These are phyloP conservation scores for Alsophila aescularia DNA, from an alignment of 2,888 invertebrate species.

Conservation along the genomic window DNA sequence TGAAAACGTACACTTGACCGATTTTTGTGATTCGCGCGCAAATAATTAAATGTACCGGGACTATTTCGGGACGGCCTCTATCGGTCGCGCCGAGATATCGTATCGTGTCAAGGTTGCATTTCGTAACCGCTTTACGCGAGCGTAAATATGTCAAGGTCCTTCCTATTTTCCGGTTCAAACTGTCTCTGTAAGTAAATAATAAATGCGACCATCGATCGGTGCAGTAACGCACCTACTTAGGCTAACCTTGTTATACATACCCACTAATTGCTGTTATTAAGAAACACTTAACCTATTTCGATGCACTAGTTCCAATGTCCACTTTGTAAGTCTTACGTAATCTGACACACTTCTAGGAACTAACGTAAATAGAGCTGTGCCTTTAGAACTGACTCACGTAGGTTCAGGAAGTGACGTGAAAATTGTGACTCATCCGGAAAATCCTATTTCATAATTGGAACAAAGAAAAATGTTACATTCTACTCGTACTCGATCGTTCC, in stretches of 20 bases:
- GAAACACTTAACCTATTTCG: constrained; percentile 80
- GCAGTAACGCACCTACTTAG: constrained; percentile 28
- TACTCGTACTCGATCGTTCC: constrained; percentile 17
- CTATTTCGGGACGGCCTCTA: constrained; percentile 79
- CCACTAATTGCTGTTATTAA: constrained; percentile 77
- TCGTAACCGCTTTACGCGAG: constrained; percentile 67
- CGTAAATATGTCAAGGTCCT: constrained; percentile 72
- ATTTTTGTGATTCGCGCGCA: constrained; percentile 65
- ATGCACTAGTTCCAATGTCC: constrained; percentile 64
- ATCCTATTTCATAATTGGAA: constrained; percentile 20
- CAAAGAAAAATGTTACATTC: constrained; percentile 2
- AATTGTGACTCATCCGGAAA: constrained; percentile 39
- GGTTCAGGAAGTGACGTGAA: constrained; percentile 25
- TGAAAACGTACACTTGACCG: constrained; percentile 73
- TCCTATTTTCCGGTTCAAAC: constrained; percentile 61
- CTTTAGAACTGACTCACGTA: constrained; percentile 26
- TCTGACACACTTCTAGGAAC: constrained; percentile 52
- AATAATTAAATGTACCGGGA: constrained; percentile 68
- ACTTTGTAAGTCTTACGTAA: constrained; percentile 56
- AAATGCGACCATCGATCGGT: constrained; percentile 41
- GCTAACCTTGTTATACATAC: constrained; percentile 49
- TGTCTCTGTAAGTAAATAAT: constrained; percentile 47
- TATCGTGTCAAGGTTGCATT: constrained; percentile 80
- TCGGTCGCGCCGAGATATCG: constrained; percentile 74
- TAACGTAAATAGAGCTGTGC: constrained; percentile 30